phyloP scores from a whole-genome alignment of 2,888 invertebrate species.

The Neocrepidodera transversa region DNA sequence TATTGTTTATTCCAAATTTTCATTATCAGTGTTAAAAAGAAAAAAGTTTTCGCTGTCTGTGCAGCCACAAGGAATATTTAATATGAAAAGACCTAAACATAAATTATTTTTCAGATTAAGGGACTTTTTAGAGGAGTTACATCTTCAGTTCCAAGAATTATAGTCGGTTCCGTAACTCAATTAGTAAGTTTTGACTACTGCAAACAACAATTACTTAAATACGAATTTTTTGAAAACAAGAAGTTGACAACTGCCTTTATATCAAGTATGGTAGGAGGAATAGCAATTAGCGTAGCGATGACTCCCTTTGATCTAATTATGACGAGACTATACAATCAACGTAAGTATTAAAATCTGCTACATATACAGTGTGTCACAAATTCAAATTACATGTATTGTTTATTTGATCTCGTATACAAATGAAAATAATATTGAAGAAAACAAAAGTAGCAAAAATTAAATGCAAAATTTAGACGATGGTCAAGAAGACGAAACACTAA shows the following conservation, averaged over 20 bases:
- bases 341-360: no score
- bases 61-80: no score
- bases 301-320: conserved; percentile 88
- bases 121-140: conserved; percentile 83
- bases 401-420: no score
- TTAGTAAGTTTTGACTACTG: conserved; percentile 78
- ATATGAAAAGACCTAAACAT: no score
- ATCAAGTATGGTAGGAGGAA: conserved; percentile 79
- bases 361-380: not conserved
- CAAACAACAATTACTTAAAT: conserved; percentile 62
- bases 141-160: conserved; percentile 75
- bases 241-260: conserved; percentile 67
- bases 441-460: no score
- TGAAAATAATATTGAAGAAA: no score
- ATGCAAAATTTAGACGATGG: no score
- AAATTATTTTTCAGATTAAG: conserved; percentile 55
- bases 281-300: conserved; percentile 76
- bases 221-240: conserved; percentile 55
- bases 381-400: no score
- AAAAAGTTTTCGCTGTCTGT: no score
- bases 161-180: conserved; percentile 81
- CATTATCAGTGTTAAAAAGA: no score
- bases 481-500: no score
- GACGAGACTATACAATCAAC: conserved; percentile 90
- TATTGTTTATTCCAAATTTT: no score